phyloP scores from a whole-genome alignment of 2,888 invertebrate species.

The Aleiodes alternator region DNA sequence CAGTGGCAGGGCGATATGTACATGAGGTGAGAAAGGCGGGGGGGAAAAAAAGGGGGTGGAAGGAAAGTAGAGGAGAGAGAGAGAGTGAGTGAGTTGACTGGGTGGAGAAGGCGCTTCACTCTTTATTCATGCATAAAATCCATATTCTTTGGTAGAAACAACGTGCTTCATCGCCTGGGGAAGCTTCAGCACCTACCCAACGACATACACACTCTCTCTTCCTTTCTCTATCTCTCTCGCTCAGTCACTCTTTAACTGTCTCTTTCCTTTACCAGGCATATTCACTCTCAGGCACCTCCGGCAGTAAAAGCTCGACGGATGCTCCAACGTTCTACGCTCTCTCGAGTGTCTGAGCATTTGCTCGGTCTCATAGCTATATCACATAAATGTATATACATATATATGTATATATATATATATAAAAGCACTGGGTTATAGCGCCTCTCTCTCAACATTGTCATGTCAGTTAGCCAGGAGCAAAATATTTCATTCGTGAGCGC shows the following conservation, averaged over 20 bases:
- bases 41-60: background rate
- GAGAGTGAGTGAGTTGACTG: constrained; percentile 35
- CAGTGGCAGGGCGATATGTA: background rate
- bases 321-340: constrained; percentile 30
- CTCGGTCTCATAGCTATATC: constrained; percentile 21
- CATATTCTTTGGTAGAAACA: constrained; percentile 69
- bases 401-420: constrained; percentile 32
- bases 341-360: constrained; percentile 35
- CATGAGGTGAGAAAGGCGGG: constrained; percentile 7
- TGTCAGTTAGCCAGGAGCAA: constrained; percentile 53
- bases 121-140: constrained; percentile 68
- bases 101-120: constrained; percentile 51
- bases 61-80: constrained; percentile 17
- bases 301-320: constrained; percentile 47
- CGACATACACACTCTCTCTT: constrained; percentile 26
- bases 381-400: constrained; percentile 33
- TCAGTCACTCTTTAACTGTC: constrained; percentile 43
- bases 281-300: constrained; percentile 40
- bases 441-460: constrained; percentile 43
- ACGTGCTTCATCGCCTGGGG: constrained; percentile 64
- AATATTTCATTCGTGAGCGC: constrained; percentile 50
- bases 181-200: constrained; percentile 56
- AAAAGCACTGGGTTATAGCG: constrained; percentile 38
- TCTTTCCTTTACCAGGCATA: constrained; percentile 23
- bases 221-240: constrained; percentile 45